phyloP scores from a whole-genome alignment of 2,888 invertebrate species.

The Cosmia trapezina region DNA sequence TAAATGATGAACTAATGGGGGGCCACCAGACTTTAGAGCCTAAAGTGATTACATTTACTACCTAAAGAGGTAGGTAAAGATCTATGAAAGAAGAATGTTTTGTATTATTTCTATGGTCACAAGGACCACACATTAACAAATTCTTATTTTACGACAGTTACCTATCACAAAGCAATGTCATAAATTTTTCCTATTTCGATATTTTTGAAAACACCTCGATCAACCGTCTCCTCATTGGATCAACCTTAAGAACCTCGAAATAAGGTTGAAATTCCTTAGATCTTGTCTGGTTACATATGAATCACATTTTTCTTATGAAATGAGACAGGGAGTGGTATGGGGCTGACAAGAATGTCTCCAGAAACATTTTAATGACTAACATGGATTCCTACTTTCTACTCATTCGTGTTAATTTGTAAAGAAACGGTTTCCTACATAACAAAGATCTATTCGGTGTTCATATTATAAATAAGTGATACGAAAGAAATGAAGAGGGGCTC shows the following conservation, averaged over 20 bases:
- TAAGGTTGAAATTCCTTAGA: constrained; percentile 37
- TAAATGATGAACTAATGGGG: too few species aligned
- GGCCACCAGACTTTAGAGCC: too few species aligned
- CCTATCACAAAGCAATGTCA: constrained; percentile 61
- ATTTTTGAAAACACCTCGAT: constrained; percentile 41
- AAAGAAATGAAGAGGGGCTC: too few species aligned
- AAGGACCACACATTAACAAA: constrained; percentile 54
- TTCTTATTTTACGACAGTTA: constrained; percentile 66
- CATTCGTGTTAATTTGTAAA: constrained; percentile 39
- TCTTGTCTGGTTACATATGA: constrained; percentile 8
- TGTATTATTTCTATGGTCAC: not conserved
- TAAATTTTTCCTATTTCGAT: constrained; percentile 67
- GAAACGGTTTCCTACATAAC: constrained; percentile 6
- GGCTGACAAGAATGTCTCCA: constrained; percentile 54
- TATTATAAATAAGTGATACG: too few species aligned
- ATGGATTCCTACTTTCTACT: constrained; percentile 56
- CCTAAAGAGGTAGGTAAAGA: too few species aligned
- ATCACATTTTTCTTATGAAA: constrained; percentile 57
- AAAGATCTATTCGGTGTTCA: not conserved
- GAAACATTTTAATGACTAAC: constrained; percentile 70
- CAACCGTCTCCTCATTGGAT: not conserved
- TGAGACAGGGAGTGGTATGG: constrained; percentile 51
- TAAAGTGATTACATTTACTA: too few species aligned
- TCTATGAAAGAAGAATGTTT: too few species aligned
- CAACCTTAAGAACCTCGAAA: not conserved